Conservation (phyloP, 2,113 vertebrate genomes). For the Cettia cetti region DNA sequence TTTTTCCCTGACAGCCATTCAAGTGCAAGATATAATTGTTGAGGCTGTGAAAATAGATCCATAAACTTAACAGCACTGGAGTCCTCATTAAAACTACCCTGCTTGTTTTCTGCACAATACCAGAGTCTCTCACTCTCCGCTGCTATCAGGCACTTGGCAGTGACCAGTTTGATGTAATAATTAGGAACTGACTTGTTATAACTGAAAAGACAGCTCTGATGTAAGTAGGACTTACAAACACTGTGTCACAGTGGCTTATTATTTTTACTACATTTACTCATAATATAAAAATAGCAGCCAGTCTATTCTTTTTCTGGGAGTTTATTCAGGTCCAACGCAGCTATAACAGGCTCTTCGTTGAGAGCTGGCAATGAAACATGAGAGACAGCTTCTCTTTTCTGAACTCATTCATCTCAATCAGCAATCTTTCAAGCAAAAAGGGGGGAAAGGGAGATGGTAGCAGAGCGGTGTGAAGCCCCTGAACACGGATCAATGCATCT, state of each 20-base stretch:
- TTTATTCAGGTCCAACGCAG: slow-evolving; percentile 60
- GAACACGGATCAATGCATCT: background rate
- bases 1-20: slow-evolving; percentile 1
- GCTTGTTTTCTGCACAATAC: background rate
- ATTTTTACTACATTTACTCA: slow-evolving; percentile 77
- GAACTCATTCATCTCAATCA: slow-evolving; percentile 67
- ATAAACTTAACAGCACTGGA: slow-evolving; percentile 12
- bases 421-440: slow-evolving; percentile 8
- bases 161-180: slow-evolving; percentile 63
- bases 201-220: slow-evolving; percentile 48
- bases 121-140: background rate
- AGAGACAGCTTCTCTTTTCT: slow-evolving; percentile 6
- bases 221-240: slow-evolving; percentile 60
- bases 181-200: slow-evolving; percentile 64
- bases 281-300: slow-evolving; percentile 73
- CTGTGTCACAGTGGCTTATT: slow-evolving; percentile 67
- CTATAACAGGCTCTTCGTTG: slow-evolving; percentile 37
- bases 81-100: slow-evolving; percentile 18
- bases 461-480: background rate
- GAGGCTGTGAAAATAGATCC: slow-evolving; percentile 42
- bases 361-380: slow-evolving; percentile 36
- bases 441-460: slow-evolving; percentile 12
- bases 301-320: slow-evolving; percentile 62
- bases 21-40: slow-evolving; percentile 6
- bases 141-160: slow-evolving; percentile 55